Percentiles rank a stretch among this genome's conserved stretches.
These are phyloP conservation scores for Euplexia lucipara DNA, from an alignment of 2,888 invertebrate genomes.

Conservation along the genomic window DNA sequence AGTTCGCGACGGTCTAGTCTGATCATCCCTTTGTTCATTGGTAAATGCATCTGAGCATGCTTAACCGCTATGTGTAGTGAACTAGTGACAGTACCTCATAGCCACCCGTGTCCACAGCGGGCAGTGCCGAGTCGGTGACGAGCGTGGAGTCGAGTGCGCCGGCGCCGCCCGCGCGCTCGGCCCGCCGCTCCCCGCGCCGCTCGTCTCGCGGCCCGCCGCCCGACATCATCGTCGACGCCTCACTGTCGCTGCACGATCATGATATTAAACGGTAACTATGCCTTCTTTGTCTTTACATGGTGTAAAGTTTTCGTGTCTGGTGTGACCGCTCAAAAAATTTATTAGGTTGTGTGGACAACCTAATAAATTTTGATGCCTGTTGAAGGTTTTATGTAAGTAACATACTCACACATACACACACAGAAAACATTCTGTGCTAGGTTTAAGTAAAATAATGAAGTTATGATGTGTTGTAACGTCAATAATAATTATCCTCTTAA, in stretches of 20 bases:
- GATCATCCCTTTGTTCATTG: not conserved
- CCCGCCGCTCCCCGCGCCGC: constrained; percentile 83
- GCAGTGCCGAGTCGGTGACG: constrained; percentile 28
- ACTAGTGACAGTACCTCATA: not conserved
- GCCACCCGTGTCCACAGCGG: not conserved
- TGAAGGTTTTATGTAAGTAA: too few relatives aligned
- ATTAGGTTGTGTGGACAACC: too few relatives aligned
- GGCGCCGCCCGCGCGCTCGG: constrained; percentile 86
- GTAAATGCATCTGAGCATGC: too few relatives aligned
- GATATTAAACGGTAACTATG: constrained; percentile 76
- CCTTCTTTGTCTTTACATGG: not conserved
- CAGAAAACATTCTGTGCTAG: not conserved
- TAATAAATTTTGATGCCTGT: too few relatives aligned
- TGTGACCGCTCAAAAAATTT: too few relatives aligned
- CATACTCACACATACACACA: too few relatives aligned
- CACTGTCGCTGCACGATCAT: constrained; percentile 80
- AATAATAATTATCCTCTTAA: too few relatives aligned
- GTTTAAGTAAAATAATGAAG: constrained; percentile 1
- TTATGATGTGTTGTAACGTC: not conserved
- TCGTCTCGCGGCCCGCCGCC: constrained; percentile 76
- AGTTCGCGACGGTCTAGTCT: not conserved
- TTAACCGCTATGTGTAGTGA: not conserved
- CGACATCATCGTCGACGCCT: constrained; percentile 84
- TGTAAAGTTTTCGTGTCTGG: not conserved
- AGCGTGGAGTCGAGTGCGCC: constrained; percentile 71